A percentile compares a stretch with the other conserved stretches of the same genome.
Evolutionary conservation across 2,113 vertebrate species (phyloP).

Genomic region (Guaruba guarouba): DNA sequence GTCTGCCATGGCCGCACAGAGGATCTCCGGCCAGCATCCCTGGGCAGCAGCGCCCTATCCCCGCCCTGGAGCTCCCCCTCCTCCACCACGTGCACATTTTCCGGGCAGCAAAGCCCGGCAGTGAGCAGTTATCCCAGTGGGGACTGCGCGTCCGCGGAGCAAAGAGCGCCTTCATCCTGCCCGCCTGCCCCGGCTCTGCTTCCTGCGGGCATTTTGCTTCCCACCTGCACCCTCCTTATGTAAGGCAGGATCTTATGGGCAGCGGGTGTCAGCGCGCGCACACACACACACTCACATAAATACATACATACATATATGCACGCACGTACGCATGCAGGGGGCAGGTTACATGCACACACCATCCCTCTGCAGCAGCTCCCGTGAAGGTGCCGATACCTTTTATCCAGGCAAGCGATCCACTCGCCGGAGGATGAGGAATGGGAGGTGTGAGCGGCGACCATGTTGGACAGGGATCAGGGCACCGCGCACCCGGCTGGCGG

Average conservation of each 20-base stretch:
- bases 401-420: conserved; percentile 94
- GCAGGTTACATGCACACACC: not conserved
- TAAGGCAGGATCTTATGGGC: not conserved
- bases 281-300: no score
- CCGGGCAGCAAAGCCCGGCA: not conserved
- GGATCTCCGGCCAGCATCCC: not conserved
- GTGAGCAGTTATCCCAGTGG: not conserved
- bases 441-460: conserved; percentile 90
- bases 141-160: not conserved
- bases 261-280: not conserved
- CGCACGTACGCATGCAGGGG: not conserved
- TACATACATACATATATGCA: not conserved
- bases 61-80: not conserved
- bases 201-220: not conserved
- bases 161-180: not conserved
- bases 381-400: conserved; percentile 79
- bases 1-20: not conserved
- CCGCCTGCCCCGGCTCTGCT: not conserved
- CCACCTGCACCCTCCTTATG: conserved; percentile 24
- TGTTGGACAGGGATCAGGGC: conserved; percentile 78
- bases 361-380: not conserved
- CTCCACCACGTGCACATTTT: conserved; percentile 1
- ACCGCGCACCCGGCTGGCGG: conserved; percentile 21
- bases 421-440: conserved; percentile 87
- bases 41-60: not conserved